Conservation (phyloP, 2,888 invertebrate species). For the Diogma glabrata region DNA sequence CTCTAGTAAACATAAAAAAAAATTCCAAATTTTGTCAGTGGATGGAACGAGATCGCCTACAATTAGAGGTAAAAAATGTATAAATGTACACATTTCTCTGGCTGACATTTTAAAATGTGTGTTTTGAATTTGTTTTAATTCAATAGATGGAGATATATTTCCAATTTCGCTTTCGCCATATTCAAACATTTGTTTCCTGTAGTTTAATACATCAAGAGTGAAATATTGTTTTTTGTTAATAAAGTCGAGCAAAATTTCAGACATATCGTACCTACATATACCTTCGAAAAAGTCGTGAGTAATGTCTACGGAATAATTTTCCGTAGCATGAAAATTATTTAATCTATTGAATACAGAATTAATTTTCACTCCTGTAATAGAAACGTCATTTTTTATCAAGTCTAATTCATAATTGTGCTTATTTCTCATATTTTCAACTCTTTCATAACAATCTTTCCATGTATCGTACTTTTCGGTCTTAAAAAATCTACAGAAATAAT, state of each 20-base stretch:
- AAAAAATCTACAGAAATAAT: neutral
- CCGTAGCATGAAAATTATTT: slow-evolving; percentile 20
- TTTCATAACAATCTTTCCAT: slow-evolving; percentile 4
- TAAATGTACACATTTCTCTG: neutral
- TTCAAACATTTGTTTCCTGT: slow-evolving; percentile 20
- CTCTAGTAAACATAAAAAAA: neutral
- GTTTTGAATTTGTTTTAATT: slow-evolving; percentile 12
- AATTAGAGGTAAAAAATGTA: neutral
- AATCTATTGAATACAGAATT: slow-evolving; percentile 20
- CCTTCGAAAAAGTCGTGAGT: slow-evolving; percentile 23
- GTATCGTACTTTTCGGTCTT: too few species aligned
- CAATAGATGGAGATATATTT: slow-evolving; percentile 19
- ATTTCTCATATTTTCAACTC: too few species aligned
- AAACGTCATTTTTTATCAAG: neutral
- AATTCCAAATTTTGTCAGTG: neutral
- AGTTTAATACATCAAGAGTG: slow-evolving; percentile 19
- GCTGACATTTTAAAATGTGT: neutral
- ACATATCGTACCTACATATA: slow-evolving; percentile 18
- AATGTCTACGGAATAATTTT: slow-evolving; percentile 21
- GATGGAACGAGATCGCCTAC: neutral
- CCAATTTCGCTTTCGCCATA: slow-evolving; percentile 21
- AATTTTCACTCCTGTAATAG: slow-evolving; percentile 20
- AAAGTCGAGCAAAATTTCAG: too few species aligned
- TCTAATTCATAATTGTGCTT: slow-evolving; percentile 16
- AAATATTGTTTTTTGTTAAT: too few species aligned